phyloP scores from a whole-genome alignment of 2,113 vertebrate species.

The Gopherus evgoodei region DNA sequence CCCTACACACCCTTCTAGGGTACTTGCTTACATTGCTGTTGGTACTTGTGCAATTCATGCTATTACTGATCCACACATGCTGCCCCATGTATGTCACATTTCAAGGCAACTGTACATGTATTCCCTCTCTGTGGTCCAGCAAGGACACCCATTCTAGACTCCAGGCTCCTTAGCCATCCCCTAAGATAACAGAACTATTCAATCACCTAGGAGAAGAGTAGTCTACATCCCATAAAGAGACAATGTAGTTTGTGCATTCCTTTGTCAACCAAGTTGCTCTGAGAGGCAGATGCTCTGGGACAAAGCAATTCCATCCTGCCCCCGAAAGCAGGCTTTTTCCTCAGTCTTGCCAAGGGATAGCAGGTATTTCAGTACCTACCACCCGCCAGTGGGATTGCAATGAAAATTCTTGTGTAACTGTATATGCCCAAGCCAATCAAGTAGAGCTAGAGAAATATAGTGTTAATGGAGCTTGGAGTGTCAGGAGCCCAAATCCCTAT shows the following conservation, averaged over 20 bases:
- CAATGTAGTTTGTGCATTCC: not conserved
- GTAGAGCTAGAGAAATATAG: not conserved
- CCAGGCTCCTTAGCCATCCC: not conserved
- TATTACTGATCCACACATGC: too few relatives aligned
- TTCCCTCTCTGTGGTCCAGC: too few relatives aligned
- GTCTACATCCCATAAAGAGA: not conserved
- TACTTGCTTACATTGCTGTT: not conserved
- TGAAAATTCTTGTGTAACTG: not conserved
- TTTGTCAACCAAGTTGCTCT: not conserved
- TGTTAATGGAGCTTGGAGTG: not conserved
- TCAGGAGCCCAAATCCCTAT: not conserved
- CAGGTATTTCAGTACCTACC: not conserved
- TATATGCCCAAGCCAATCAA: not conserved
- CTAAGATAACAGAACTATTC: not conserved
- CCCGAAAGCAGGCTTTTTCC: not conserved
- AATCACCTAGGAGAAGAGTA: not conserved
- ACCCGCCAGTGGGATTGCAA: not conserved
- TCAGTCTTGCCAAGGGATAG: not conserved
- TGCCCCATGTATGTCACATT: not conserved
- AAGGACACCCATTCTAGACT: too few relatives aligned
- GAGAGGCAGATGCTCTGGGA: not conserved
- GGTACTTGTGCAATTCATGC: not conserved
- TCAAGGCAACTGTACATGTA: too few relatives aligned
- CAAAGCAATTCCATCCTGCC: not conserved
- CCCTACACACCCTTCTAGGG: not conserved